Conservation (phyloP, 2,888 invertebrate species). For the Operophtera brumata region DNA sequence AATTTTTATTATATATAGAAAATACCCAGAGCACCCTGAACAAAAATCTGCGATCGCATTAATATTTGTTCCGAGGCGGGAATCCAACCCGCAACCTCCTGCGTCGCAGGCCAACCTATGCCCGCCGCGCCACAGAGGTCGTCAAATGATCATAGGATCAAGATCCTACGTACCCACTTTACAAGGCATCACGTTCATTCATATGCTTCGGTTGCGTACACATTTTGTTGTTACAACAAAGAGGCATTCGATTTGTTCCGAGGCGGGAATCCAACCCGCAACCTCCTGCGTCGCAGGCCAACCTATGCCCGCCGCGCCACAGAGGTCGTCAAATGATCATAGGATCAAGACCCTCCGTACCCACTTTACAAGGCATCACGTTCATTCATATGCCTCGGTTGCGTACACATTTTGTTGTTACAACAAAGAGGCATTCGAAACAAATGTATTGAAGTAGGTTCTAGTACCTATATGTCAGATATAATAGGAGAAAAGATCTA, state of each 20-base stretch:
- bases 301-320: too few species aligned
- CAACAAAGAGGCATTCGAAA: slow-evolving; percentile 48
- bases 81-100: too few species aligned
- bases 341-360: slow-evolving; percentile 46
- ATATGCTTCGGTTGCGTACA: slow-evolving; percentile 49
- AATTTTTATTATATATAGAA: too few species aligned
- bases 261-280: too few species aligned
- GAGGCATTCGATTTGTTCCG: too few species aligned
- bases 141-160: slow-evolving; percentile 43
- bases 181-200: slow-evolving; percentile 52
- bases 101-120: too few species aligned
- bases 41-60: too few species aligned
- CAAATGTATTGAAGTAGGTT: slow-evolving; percentile 22
- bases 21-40: too few species aligned
- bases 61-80: too few species aligned
- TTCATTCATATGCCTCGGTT: slow-evolving; percentile 59
- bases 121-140: too few species aligned
- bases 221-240: too few species aligned
- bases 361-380: slow-evolving; percentile 36
- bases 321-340: background rate
- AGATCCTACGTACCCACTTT: slow-evolving; percentile 30
- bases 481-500: slow-evolving; percentile 25
- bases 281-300: too few species aligned
- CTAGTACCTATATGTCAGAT: slow-evolving; percentile 31
- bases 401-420: slow-evolving; percentile 37